These are phyloP conservation scores for Apocheima hispidaria DNA, from an alignment of 2,888 invertebrate species.

Conservation along the genomic window DNA sequence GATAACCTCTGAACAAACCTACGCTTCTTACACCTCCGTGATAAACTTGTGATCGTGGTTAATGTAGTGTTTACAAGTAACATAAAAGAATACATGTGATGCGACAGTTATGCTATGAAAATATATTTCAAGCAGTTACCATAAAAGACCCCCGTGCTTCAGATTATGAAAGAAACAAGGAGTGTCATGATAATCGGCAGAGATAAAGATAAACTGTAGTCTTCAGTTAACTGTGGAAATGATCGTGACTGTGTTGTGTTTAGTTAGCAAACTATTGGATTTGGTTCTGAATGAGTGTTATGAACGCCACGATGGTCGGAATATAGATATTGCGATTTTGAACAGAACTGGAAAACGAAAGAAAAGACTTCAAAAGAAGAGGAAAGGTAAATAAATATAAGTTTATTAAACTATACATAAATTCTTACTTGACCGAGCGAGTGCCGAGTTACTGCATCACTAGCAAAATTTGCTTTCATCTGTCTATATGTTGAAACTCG, in stretches of 20 bases:
- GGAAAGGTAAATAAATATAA: slow-evolving; percentile 29
- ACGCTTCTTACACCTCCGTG: slow-evolving; percentile 37
- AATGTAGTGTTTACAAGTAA: slow-evolving; percentile 53
- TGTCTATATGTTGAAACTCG: no score
- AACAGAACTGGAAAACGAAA: slow-evolving; percentile 13
- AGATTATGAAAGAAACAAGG: slow-evolving; percentile 61
- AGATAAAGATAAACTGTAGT: slow-evolving; percentile 48
- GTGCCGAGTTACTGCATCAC: no score
- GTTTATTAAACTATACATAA: no score
- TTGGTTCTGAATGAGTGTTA: slow-evolving; percentile 53
- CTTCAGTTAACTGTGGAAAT: slow-evolving; percentile 55
- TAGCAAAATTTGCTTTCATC: no score
- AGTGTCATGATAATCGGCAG: slow-evolving; percentile 46
- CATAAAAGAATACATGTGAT: slow-evolving; percentile 58
- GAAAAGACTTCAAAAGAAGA: slow-evolving; percentile 24
- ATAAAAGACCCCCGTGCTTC: slow-evolving; percentile 21
- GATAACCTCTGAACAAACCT: slow-evolving; percentile 71
- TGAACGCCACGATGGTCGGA: slow-evolving; percentile 34
- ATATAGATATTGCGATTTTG: not conserved
- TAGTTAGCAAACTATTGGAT: slow-evolving; percentile 68
- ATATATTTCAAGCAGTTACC: no score
- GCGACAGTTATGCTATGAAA: not conserved
- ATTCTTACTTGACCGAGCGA: no score
- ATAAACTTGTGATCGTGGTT: slow-evolving; percentile 42
- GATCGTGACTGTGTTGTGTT: slow-evolving; percentile 72